phyloP scores from a whole-genome alignment of 2,888 invertebrate species.

The Melitaea athalia region DNA sequence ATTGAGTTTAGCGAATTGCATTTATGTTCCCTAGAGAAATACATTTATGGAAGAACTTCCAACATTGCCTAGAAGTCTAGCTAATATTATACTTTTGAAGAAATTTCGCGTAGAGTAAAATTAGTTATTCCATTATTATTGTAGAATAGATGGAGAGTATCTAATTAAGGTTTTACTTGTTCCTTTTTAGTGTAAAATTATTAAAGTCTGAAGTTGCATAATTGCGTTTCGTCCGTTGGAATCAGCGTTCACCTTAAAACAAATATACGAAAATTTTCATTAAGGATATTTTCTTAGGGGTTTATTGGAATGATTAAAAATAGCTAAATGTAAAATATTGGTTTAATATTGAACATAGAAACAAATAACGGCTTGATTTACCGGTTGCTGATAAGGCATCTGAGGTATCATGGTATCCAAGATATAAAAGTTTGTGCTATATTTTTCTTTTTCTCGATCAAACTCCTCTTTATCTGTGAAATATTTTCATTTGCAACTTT shows the following conservation, averaged over 20 bases:
- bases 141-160: constrained; percentile 16
- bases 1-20: constrained; percentile 39
- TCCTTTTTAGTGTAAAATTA: constrained; percentile 21
- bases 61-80: constrained; percentile 18
- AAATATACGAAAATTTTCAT: constrained; percentile 7
- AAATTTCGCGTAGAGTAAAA: constrained; percentile 18
- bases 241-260: constrained; percentile 2
- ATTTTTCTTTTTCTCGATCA: too few relatives aligned
- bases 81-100: constrained; percentile 24
- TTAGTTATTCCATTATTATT: constrained; percentile 27
- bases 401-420: too few relatives aligned
- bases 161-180: constrained; percentile 24
- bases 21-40: constrained; percentile 37
- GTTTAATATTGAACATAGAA: too few relatives aligned
- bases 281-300: neutral
- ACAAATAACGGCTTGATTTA: too few relatives aligned
- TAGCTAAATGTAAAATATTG: neutral
- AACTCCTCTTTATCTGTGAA: too few relatives aligned
- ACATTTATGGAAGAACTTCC: constrained; percentile 34
- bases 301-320: neutral
- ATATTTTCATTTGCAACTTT: too few relatives aligned
- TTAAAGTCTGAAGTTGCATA: constrained; percentile 9
- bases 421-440: too few relatives aligned
- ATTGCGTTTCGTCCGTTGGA: constrained; percentile 5
- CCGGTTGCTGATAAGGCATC: too few relatives aligned